Base-by-base conservation (phyloP, 2,113 vertebrate species). In the Lutjanus erythropterus region DNA sequence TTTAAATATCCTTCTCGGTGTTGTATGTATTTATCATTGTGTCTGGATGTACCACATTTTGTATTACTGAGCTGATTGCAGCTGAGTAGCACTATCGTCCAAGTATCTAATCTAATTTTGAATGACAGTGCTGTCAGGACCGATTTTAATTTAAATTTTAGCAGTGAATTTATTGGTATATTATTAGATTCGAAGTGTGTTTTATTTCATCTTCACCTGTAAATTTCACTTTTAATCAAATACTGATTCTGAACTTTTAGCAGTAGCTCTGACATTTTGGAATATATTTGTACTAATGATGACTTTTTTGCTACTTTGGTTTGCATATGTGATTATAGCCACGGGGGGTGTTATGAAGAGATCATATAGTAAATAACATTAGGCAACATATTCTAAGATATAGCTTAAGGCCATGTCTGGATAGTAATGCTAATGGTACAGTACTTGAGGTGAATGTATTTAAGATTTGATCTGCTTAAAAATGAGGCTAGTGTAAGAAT, bases 281-380 rank as follows among this genome's bases (percentile, higher is more conserved):
- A 55, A 67, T 68, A 68, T 18, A 39, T 71, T 83, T 70, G 41
- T 62, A 25, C 46, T 53, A 31, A 74, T 58, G 6, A 55, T 59
- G 27, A 1, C 6, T 71, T 56, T 78, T 35, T 69, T 60, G 8
- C 33, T 37, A 27, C 42, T 18, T 64, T 59, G 41, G 42, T 67
- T 61, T 46, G 41, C 42, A 62, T 44, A 23, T 29, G 29, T 64
- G 31, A 41, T 53, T 47, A 33, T 29, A 35, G 55, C 68, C 50
- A 3, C 58, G 14, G 31, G 42, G 21, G 19, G 1, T 69, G 35
- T 59, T 49, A 71, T 41, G n/a, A 41, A 19, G 53, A 66, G 31
- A 75, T 25, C 9, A 56, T 12, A 44, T n/a, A 41, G 64, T 39
- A 18, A 9, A 39, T 3, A 47, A 56, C 29, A 31, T 6, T 29